Evolutionary conservation across 2,888 invertebrate genomes (phyloP), one percentile per base, ranked within the genome.

Genomic region (Apantesis nais): DNA sequence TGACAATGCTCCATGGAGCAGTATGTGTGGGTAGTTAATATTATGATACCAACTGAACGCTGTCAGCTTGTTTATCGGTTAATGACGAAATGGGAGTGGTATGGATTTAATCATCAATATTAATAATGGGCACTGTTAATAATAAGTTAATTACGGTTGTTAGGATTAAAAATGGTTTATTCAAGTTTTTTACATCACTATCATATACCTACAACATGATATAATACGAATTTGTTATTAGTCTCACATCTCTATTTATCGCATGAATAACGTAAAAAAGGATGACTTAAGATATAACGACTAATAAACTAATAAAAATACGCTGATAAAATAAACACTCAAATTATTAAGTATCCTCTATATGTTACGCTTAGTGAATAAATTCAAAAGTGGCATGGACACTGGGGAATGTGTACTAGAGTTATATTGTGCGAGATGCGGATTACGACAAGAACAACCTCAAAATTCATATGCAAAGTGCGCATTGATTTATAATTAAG

Each of bases 401-500:
- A 29, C 25, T 5, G 25, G 41, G 19, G 25, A 39, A 41, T 19
- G 39, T 16, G 16, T 19, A 29, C 9, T 31, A 44, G 25, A 58
- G 41, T 19, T 41, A 2, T n/a, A 29, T 0, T 29, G 63, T n/a
- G 8, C 29, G 41, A 44, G 29, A 44, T n/a, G n/a, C n/a, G n/a
- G 3, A 63, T 63, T 41, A 41, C 14, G 12, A n/a, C 12, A 65
- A 31, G 8, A 65, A 44, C 63, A 16, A 41, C 8, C 41, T 16
- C n/a, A 55, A 37, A 66, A 29, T 34, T 34, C 58, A n/a, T 58
- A 41, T 11, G 22, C 29, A 19, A 12, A 29, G 61, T 67, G 67
- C 34, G 61, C 65, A 67, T 48, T 41, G 37, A 62, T 52, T 66
- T 55, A 48, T 67, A 41, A 64, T 64, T 64, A 65, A 34, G 34